Evolutionary conservation across 2,888 invertebrate genomes (phyloP), one percentile per base, ranked within the genome.

Genomic region (Leucozona laternaria): DNA sequence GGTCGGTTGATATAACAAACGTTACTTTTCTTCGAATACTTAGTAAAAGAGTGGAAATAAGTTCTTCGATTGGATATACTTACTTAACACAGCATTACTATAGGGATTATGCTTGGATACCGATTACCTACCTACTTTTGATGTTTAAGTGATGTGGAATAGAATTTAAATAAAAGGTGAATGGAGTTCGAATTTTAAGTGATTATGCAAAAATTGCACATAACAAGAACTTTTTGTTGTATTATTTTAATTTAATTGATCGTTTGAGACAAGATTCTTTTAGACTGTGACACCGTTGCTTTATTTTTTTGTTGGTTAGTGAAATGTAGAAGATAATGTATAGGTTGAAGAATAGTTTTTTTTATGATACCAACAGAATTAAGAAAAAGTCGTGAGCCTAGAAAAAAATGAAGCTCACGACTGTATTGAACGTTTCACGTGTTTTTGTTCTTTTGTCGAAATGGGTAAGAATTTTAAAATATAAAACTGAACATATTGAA

Each of bases 111-210:
- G 17, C 6, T 50, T 62, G 28, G 34, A 22, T 37, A 64, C 31
- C 31, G 11, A 31, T 40, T 11, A 17, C 28, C 34, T 31, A 76
- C 45, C 64, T 79, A 48, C 10, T 53, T 68, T 68, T 20, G 13
- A 17, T 43, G 71, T 17, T 34, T n/a, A 58, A 76, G 76, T 62
- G 45, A 73, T 85, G 78, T 81, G 81, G 73, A 78, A 57, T 57
- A 34, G 50, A 80, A 86, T 86, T 81, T 78, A 53, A 85, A 85
- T 80, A 78, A 81, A 78, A 86, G 77, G 85, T 86, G 81, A 86
- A 86, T 73, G 62, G 66, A 64, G 64, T 64, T 64, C 64, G 37
- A 70, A 55, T 40, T 25, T 37, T 53, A 34, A 53, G 34, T 62
- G 60, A 45, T 64, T 64, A 48, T 64, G 48, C n/a, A 64, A 64